phyloP scores from a whole-genome alignment of 2,797 vertebrate genomes.

The Alectoris magna region DNA sequence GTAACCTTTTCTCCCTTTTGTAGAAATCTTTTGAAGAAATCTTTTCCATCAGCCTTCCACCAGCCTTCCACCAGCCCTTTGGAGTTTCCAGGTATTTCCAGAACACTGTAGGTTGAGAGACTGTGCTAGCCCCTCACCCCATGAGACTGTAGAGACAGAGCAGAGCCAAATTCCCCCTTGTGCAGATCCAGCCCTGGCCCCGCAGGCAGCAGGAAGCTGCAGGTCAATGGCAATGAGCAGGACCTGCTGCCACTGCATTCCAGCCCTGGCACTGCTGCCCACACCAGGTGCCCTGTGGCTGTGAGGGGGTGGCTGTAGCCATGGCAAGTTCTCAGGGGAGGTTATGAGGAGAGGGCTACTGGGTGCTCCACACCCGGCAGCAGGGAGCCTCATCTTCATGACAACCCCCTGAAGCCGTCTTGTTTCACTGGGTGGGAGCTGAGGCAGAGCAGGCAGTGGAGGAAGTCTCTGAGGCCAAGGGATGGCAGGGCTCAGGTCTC shows the following conservation, averaged over 20 bases:
- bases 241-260: accelerated
- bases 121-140: accelerated
- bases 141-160: accelerated
- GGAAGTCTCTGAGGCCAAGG: background rate
- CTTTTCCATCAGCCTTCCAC: accelerated
- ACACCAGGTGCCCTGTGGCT: too few relatives aligned
- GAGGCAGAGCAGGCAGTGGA: background rate
- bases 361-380: background rate
- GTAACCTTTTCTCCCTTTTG: background rate
- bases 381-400: background rate
- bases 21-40: background rate
- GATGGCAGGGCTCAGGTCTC: background rate
- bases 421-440: accelerated
- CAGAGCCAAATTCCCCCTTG: background rate
- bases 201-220: background rate
- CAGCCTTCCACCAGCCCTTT: too few relatives aligned
- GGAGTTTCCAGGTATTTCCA: background rate
- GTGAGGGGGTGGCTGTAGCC: accelerated
- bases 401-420: background rate
- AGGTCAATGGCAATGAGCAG: accelerated
- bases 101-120: background rate
- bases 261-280: background rate
- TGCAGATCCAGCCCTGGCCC: background rate
- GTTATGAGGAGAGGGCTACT: background rate
- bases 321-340: background rate